Evolutionary conservation across 2,113 vertebrate species (phyloP).

Genomic region (Phyllostomus discolor): DNA sequence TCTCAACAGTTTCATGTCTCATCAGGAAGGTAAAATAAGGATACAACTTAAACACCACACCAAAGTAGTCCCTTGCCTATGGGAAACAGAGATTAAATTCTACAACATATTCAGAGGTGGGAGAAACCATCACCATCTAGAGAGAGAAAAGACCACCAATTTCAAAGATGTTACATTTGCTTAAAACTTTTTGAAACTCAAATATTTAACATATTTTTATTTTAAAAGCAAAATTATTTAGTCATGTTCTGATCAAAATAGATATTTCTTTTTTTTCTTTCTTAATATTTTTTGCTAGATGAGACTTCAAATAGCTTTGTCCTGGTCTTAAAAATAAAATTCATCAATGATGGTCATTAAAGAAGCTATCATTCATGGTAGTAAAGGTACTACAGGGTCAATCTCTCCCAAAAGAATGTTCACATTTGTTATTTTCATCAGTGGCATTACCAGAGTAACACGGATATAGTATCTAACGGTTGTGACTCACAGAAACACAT

Average conservation of each 20-base stretch:
- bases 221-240: neutral
- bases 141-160: neutral
- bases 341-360: neutral
- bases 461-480: neutral
- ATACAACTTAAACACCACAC: neutral
- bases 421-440: neutral
- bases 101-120: neutral
- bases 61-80: neutral
- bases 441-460: neutral
- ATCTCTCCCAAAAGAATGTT: neutral
- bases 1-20: neutral
- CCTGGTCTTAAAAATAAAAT: conserved; percentile 7
- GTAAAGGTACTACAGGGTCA: neutral
- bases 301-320: neutral
- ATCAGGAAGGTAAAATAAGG: neutral
- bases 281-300: neutral
- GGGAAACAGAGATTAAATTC: neutral
- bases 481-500: neutral
- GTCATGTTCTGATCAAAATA: neutral
- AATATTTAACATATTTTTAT: neutral
- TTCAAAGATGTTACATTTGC: neutral
- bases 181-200: neutral
- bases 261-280: neutral
- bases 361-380: neutral
- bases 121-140: neutral